A percentile compares a stretch with the other conserved stretches of the same genome.
These are phyloP conservation scores for Bryconaethiops microstoma DNA, from an alignment of 2,797 vertebrate species.

Conservation along the genomic window DNA sequence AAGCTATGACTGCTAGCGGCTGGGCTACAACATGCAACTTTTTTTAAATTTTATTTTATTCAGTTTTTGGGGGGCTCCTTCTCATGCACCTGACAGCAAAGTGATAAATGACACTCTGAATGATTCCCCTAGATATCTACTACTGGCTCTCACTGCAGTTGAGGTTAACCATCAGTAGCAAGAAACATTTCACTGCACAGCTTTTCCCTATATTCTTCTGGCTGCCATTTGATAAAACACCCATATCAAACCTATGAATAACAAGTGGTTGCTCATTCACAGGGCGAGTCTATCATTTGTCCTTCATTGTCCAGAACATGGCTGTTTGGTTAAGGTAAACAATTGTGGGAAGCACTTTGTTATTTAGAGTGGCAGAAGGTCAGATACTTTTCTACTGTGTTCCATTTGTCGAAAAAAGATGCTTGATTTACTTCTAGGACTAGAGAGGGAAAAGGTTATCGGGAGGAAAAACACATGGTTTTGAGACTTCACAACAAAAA, in stretches of 20 bases:
- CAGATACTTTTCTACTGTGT: slow-evolving; percentile 25
- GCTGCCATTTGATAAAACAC: slow-evolving; percentile 33
- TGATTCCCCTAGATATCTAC: slow-evolving; percentile 23
- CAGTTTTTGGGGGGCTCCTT: neutral
- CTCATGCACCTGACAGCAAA: slow-evolving; percentile 29
- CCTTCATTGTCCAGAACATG: slow-evolving; percentile 22
- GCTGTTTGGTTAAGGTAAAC: slow-evolving; percentile 43
- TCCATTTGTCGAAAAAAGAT: slow-evolving; percentile 28
- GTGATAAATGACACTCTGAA: slow-evolving; percentile 44
- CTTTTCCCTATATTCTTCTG: slow-evolving; percentile 9
- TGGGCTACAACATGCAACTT: neutral
- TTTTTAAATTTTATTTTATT: neutral
- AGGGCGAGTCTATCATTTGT: slow-evolving; percentile 25
- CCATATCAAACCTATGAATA: slow-evolving; percentile 50
- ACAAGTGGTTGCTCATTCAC: slow-evolving; percentile 41
- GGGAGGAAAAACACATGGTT: neutral
- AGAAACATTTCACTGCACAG: slow-evolving; percentile 26
- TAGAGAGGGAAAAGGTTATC: neutral
- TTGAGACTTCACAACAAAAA: neutral
- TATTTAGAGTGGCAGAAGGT: slow-evolving; percentile 17
- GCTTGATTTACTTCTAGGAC: slow-evolving; percentile 18
- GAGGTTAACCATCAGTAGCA: slow-evolving; percentile 24
- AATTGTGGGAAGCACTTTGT: slow-evolving; percentile 6
- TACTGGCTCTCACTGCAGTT: neutral
- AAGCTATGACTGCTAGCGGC: slow-evolving; percentile 7